Base-by-base conservation (phyloP, 2,797 vertebrate species). In the Hypotaenidia philippensis region DNA sequence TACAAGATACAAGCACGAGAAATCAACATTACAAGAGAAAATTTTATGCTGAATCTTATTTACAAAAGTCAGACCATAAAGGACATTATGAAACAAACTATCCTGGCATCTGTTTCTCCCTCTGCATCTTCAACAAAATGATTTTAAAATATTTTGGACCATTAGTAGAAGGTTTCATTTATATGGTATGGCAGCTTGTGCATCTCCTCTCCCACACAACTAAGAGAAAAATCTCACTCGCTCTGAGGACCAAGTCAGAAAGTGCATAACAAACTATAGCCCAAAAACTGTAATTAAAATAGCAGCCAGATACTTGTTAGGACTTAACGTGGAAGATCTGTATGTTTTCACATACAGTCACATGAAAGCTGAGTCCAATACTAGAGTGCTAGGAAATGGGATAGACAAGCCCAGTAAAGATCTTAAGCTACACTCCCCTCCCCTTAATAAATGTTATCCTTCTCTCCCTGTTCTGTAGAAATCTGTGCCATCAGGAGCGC, bases 51-150 rank as follows among this genome's bases (percentile, higher is more conserved):
- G 61, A 90, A 23, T 81, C 44, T 65, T 83, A 75, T 50, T 92
- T 95, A 91, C 74, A 66, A 26, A 90, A 88, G 36, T 44, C 71
- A 83, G 63, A 59, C 19, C 31, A 65, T 53, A 92, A 86, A 69
- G 34, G 38, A 78, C 59, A 81, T 69, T 74, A 53, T 31, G 88
- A 91, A 72, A 41, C 65, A 88, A 93, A 64, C 72, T 79, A 81
- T 41, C 45, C 69, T 94, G 36, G 3, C 61, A 94, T 94, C 89
- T 78, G 64, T 85, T 87, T 63, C 41, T 79, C 21, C 27, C 79
- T 72, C 65, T 71, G 61, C 87, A 70, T 88, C 55, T 92, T 90
- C 80, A 91, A 72, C 55, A 90, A 87, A 96, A 91, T 36, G 0
- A 70, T 68, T 86, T 60, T 8, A 90, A 84, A 90, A 66, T 29